Evolutionary conservation across 1,140 invertebrate species (phyloP), one percentile per base, ranked within the genome.

Genomic region (Lamellibrachia luymesi): DNA sequence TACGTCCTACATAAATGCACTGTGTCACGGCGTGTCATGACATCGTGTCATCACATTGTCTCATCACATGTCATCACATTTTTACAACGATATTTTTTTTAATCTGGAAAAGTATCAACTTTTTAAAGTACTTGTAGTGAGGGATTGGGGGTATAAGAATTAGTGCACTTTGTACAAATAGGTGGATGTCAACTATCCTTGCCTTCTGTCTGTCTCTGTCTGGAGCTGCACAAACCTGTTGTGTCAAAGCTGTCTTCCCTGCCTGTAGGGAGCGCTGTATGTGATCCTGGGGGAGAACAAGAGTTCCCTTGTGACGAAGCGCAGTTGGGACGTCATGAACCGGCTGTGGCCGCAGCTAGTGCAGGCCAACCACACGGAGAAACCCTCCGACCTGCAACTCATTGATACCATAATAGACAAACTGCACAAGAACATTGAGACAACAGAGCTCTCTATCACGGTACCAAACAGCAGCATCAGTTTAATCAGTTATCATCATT

Each of bases 321-420:
- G 97, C 93, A 97, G 98, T 95, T 99, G 98, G 98, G 96, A 97
- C 2, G 96, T 97, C 4, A 96, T 98, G 4, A 95, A 93, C 22
- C 93, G 91, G 80, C 50, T 96, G 6, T 98, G 98, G 98, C 97
- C 98, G 2, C 97, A 97, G 4, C 94, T 98, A 6, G 96, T 98
- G 0, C 95, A 97, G 94, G 97, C 98, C 2, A 97, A 97, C 94
- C 97, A 98, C 92, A 98, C 98, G 0, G 98, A 98, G 95, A 98
- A 98, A 95, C 97, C 97, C 2, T 98, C 98, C 13, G 97, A 98
- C 56, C 97, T 98, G 90, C 97, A 96, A 89, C 95, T 99, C 64
- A 97, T 98, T 92, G 98, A 98, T 93, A 95, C 96, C 50, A 96
- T 97, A 50, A 96, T 96, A 89, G 96, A 96, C 89, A 96, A 96